phyloP scores from a whole-genome alignment of 2,113 vertebrate species.

The Dunckerocampus dactyliophorus region DNA sequence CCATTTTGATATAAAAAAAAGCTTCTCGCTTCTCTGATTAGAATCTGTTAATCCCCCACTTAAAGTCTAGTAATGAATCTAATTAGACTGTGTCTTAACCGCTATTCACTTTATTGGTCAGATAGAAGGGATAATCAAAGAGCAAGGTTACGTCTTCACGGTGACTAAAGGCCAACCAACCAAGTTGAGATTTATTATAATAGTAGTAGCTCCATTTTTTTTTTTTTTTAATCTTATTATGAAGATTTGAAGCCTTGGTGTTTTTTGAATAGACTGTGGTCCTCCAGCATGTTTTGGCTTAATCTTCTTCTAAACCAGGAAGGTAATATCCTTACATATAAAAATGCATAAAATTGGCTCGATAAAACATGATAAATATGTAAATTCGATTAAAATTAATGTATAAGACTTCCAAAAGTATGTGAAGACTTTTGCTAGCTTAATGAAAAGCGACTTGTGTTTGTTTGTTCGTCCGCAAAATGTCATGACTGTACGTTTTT shows the following conservation, averaged over 20 bases:
- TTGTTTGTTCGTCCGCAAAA: too few relatives aligned
- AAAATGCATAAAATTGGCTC: slow-evolving; percentile 9
- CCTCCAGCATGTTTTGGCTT: slow-evolving; percentile 51
- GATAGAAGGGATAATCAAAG: slow-evolving; percentile 52
- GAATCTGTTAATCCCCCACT: slow-evolving; percentile 67
- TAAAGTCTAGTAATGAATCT: slow-evolving; percentile 67
- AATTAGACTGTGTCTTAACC: slow-evolving; percentile 60
- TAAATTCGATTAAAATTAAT: too few relatives aligned
- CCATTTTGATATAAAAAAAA: slow-evolving; percentile 27
- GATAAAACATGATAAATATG: too few relatives aligned
- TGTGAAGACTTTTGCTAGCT: too few relatives aligned
- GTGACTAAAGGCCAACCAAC: slow-evolving; percentile 48
- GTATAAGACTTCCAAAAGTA: too few relatives aligned
- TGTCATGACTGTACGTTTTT: too few relatives aligned
- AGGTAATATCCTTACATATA: too few relatives aligned
- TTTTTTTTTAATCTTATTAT: not conserved
- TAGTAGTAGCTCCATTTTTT: not conserved
- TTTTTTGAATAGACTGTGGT: slow-evolving; percentile 46
- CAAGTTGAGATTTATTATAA: slow-evolving; percentile 4
- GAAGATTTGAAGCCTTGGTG: not conserved
- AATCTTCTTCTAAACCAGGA: slow-evolving; percentile 50
- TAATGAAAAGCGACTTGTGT: too few relatives aligned
- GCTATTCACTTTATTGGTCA: slow-evolving; percentile 54
- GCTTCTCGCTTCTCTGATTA: slow-evolving; percentile 59
- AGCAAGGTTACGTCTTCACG: slow-evolving; percentile 54